Evolutionary conservation across 2,888 invertebrate species (phyloP), one percentile per base, ranked within the genome.

Genomic region (Lepeophtheirus nordmannii): DNA sequence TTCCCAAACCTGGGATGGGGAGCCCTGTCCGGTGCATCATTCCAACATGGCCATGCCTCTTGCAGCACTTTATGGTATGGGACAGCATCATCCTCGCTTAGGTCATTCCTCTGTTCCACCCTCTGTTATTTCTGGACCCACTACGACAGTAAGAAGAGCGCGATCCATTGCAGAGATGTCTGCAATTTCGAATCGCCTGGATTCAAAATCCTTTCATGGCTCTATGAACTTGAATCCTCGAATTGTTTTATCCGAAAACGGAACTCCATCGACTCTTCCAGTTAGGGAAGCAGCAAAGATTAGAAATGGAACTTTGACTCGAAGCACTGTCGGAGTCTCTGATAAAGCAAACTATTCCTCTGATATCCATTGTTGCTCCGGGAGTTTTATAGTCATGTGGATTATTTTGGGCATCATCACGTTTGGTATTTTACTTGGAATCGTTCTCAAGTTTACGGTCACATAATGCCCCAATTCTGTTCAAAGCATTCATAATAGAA

Each of bases 1-100:
- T 3, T 53, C 61, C 10, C 41, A 59, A n/a, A 68, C 68, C 22
- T 68, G 68, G 68, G 68, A 68, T 58, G 68, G 68, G 9, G 68
- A 68, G 46, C 68, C 68, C 56, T 68, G 68, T 23, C 68, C 68
- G 2, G 68, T 68, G 12, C 68, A 68, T 57, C 64, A 39, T 23
- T 38, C 40, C 20, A 64, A 65, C 17, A n/a, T 38, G 40, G 20
- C 59, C 40, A 20, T 57, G 46, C 67, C 66, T 8, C 60, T 66
- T 5, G 66, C 66, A 20, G 66, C 66, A 20, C 30, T 66, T 8
- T 66, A 66, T 30, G 66, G 66, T 2, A 12, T 63, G 12, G 63
- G 63, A 14, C 62, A 17, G 17, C 12, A 12, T n/a, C 39, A 40
- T 10, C 17, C 37, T n/a, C 17, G 53, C 58, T 20, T 20, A 22